These are phyloP conservation scores for Tapirus terrestris DNA, from an alignment of 2,113 vertebrate species.

Conservation along the genomic window DNA sequence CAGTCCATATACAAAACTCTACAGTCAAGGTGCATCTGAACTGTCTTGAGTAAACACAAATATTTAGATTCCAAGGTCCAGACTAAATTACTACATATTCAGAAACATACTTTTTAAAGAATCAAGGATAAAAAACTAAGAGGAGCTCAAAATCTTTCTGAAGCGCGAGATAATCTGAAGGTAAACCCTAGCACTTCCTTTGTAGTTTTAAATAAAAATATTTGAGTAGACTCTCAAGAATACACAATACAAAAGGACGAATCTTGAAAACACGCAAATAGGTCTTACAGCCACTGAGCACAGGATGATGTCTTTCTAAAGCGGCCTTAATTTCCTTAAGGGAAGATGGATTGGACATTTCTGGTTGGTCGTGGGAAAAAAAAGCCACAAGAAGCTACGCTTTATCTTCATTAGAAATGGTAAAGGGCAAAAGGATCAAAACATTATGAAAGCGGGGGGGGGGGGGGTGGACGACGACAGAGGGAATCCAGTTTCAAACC, in stretches of 20 bases:
- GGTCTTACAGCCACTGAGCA: constrained; percentile 68
- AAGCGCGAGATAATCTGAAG: constrained; percentile 61
- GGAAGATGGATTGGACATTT: constrained; percentile 78
- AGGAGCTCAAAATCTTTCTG: constrained; percentile 65
- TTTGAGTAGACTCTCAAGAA: constrained; percentile 21
- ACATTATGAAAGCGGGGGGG: background rate
- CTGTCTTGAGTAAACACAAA: constrained; percentile 27
- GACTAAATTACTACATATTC: constrained; percentile 65
- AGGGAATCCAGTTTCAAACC: constrained; percentile 64
- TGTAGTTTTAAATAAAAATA: constrained; percentile 64
- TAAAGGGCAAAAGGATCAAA: constrained; percentile 76
- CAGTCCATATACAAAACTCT: constrained; percentile 5
- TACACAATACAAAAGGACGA: constrained; percentile 54
- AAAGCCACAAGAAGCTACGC: constrained; percentile 72
- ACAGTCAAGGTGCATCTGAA: constrained; percentile 12
- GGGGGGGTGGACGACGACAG: background rate
- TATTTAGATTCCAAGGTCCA: constrained; percentile 37
- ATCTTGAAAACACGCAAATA: constrained; percentile 63
- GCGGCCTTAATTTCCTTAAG: constrained; percentile 83
- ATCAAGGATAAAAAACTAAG: background rate
- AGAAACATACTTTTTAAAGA: constrained; percentile 60
- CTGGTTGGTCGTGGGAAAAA: constrained; percentile 60
- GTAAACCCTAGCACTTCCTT: constrained; percentile 41
- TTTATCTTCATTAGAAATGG: constrained; percentile 82
- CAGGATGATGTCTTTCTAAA: constrained; percentile 79